Base-by-base conservation (phyloP, 1,140 invertebrate species). In the Diprion similis region DNA sequence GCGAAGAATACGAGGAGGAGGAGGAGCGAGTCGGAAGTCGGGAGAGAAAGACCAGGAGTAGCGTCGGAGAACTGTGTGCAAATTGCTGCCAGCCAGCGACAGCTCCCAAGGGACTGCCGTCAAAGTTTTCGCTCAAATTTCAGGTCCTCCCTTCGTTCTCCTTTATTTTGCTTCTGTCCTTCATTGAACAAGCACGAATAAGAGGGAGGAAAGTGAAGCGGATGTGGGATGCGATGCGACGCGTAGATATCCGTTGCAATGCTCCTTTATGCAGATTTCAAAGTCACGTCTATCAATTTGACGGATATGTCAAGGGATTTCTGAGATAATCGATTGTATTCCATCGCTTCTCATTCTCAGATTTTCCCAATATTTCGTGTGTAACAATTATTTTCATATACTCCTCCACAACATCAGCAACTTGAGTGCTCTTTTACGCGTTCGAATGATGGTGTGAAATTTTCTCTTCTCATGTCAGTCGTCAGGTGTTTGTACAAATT, bases 201-300 rank as follows among this genome's bases (percentile, higher is more conserved):
- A 46, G 65, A 7, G 15, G 17, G 8, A 37, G 6, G 24, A 3
- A 37, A 37, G 24, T 37, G 6, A 37, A 37, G 6, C 2, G 6
- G 2, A 37, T 37, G 2, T 37, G 24, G 24, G 24, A 37, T 37
- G 24, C 24, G 0, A 37, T 4, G 24, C 24, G 24, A 65, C 6
- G 17, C 15, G 13, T 64, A 67, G 48, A 59, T 24, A 66, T 64
- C 66, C 13, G 69, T 75, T 37, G 24, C 24, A 37, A 37, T 6
- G 24, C 24, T 37, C 2, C 6, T 37, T 37, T 37, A 37, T 37
- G 78, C 78, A 79, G 79, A 80, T 80, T 80, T 74, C 76, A 72
- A 66, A 37, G 24, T 6, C 24, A 37, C 24, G 24, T 37, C 6
- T 37, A 37, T 37, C 24, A 1, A 37, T 37, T 37, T 37, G 24